Evolutionary conservation across 2,113 vertebrate genomes (phyloP).

Genomic region (Ophiodon elongatus): DNA sequence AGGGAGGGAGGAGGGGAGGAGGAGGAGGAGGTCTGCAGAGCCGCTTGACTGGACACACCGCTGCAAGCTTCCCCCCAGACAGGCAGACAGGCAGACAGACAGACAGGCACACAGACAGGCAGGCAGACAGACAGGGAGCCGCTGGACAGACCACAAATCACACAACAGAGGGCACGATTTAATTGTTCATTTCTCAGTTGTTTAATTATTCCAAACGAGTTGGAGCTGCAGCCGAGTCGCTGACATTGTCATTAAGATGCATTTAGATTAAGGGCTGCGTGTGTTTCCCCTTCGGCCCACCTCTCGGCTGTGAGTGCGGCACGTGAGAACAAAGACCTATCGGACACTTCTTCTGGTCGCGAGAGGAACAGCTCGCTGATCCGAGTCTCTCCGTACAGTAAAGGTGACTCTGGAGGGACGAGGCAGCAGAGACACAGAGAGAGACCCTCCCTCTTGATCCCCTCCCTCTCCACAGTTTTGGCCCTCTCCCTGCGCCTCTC

Average conservation of each 20-base stretch:
- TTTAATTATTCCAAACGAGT: constrained; percentile 20
- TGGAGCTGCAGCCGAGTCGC: constrained; percentile 5
- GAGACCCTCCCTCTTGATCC: constrained; percentile 76
- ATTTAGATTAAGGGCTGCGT: too few species aligned
- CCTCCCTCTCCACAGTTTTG: constrained; percentile 81
- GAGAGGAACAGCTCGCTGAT: constrained; percentile 26
- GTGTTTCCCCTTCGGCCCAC: not conserved
- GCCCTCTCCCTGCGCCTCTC: constrained; percentile 77
- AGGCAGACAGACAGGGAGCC: constrained; percentile 41
- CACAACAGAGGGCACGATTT: not conserved
- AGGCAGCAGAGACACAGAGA: constrained; percentile 49
- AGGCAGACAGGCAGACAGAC: constrained; percentile 21
- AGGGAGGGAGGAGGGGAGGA: constrained; percentile 49
- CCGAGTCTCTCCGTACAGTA: constrained; percentile 62
- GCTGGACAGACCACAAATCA: constrained; percentile 6
- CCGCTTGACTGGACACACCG: constrained; percentile 83
- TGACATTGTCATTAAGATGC: not conserved
- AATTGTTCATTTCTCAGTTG: constrained; percentile 5
- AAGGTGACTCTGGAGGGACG: constrained; percentile 77
- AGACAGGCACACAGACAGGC: constrained; percentile 25
- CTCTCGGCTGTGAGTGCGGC: not conserved
- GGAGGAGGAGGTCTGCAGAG: constrained; percentile 79
- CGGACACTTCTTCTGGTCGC: constrained; percentile 18
- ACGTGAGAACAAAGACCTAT: constrained; percentile 42
- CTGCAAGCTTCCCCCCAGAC: constrained; percentile 64